These are phyloP conservation scores for Passer montanus DNA, from an alignment of 2,113 vertebrate species.

Conservation along the genomic window DNA sequence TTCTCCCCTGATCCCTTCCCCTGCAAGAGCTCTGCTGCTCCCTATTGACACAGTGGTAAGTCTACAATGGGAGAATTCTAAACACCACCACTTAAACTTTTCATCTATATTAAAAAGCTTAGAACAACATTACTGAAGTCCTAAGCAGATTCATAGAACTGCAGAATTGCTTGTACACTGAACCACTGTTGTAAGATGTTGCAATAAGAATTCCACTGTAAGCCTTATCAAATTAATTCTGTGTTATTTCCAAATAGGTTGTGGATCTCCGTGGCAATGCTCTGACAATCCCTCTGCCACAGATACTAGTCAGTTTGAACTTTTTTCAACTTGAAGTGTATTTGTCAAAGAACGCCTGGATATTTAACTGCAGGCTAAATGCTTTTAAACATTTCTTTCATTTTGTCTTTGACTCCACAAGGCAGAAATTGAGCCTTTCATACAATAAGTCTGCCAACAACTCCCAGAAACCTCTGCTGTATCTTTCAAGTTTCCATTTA, in stretches of 20 bases:
- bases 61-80: not conserved
- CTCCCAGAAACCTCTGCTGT: constrained; percentile 64
- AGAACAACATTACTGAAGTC: not conserved
- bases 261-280: constrained; percentile 84
- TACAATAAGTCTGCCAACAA: constrained; percentile 64
- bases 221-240: not conserved
- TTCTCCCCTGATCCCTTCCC: not conserved
- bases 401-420: constrained; percentile 50
- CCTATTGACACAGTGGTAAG: not conserved
- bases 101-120: not conserved
- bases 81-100: not conserved
- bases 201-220: not conserved
- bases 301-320: constrained; percentile 69
- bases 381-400: constrained; percentile 67
- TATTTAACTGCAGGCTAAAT: constrained; percentile 71
- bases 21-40: not conserved
- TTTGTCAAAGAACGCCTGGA: constrained; percentile 75
- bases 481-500: constrained; percentile 69
- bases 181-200: not conserved
- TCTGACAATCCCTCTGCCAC: constrained; percentile 73
- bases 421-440: constrained; percentile 66
- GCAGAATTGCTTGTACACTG: not conserved
- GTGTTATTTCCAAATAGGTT: constrained; percentile 67
- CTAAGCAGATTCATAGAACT: not conserved
- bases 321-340: constrained; percentile 70